Base-by-base conservation (phyloP, 2,888 invertebrate genomes). In the Platycheirus rosarum region DNA sequence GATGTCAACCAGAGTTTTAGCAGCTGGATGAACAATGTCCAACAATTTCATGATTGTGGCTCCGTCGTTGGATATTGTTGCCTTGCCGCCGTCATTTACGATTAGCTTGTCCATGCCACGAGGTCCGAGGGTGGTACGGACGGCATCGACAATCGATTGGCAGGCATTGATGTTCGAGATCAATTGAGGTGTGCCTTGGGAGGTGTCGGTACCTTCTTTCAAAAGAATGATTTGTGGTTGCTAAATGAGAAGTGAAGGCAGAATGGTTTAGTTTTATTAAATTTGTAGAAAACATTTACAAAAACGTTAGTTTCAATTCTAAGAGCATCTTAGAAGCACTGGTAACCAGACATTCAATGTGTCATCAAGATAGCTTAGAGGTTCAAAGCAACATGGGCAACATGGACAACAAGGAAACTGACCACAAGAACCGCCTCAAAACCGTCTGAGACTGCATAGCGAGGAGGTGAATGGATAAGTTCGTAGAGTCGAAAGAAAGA, bases 41-140 rank as follows among this genome's bases (percentile, higher is more conserved):
- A 99, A 89, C n/a, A 98, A 93, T 91, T 98, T 99, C 93, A 99
- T 94, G 84, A 99, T 99, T 0, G 99, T 99, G 5, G 99, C 99
- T 11, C 99, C 99, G 91, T 99, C 99, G 89, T 99, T 99, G 1
- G 99, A 99, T 86, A 99, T 99, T 2, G 98, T 98, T 0, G 98
- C 96, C 89, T 96, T 97, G 73, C 98, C 97, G 85, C 93, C 93
- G 82, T 93, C 93, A 88, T 97, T 96, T 0, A 99, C 98, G 78
- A 99, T 97, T 62, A 99, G 92, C 90, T 99, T 99, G 91, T 99
- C 99, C 98, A 99, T 98, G 85, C 99, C 99, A 26, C 99, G 94
- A 5, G 99, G 99, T 48, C 99, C 99, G 44, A 99, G 92, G 0
- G 99, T 99, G 0, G 99, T 99, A 74, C 98, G 94, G 0, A 93